A percentile compares a stretch with the other conserved stretches of the same genome.
Conservation (phyloP, 2,888 invertebrate genomes). For the Tipula lateralis region DNA sequence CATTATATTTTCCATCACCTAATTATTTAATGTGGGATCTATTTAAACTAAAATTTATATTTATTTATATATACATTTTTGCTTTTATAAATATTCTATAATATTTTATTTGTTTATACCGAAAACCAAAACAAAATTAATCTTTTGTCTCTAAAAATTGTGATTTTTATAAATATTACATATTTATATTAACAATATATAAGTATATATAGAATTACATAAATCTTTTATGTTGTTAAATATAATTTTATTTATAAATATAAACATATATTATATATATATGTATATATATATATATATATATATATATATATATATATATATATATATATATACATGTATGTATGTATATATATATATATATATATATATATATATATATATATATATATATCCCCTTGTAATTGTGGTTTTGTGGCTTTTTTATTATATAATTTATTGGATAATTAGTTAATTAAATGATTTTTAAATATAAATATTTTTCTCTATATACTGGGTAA, state of each 20-base stretch:
- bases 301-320: not conserved
- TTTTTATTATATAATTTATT: not conserved
- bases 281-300: not conserved
- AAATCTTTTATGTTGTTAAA: not conserved
- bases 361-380: not conserved
- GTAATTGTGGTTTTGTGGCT: conserved; percentile 2
- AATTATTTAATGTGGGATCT: not conserved
- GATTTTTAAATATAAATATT: not conserved
- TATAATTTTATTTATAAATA: not conserved
- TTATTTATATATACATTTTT: not conserved
- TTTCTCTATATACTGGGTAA: not conserved
- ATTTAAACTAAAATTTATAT: not conserved
- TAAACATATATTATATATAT: not conserved
- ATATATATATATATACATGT: not conserved
- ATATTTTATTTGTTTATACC: not conserved
- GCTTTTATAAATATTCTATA: not conserved
- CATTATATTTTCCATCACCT: not conserved
- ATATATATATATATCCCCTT: not conserved
- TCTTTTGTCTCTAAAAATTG: not conserved
- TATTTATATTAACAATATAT: not conserved
- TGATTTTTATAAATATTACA: not conserved
- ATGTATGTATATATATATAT: not conserved
- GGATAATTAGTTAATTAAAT: not conserved
- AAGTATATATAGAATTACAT: not conserved
- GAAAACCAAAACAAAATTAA: not conserved